These are phyloP conservation scores for Thermophis baileyi DNA, from an alignment of 2,113 vertebrate genomes.

Conservation along the genomic window DNA sequence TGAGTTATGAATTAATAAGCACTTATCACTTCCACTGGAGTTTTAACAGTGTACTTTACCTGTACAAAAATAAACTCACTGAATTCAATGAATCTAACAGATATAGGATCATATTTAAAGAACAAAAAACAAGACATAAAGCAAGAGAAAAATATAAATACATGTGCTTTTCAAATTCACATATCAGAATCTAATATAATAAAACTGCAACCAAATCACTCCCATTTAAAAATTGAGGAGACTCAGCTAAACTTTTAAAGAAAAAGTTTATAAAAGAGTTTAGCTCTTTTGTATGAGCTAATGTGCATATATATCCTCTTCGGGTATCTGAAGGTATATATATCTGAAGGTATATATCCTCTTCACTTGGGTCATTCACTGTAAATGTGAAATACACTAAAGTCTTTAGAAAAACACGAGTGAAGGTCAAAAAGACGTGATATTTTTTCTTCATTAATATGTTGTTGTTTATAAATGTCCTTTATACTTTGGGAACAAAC, in stretches of 20 bases:
- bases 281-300: neutral
- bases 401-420: neutral
- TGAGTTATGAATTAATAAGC: neutral
- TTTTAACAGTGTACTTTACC: neutral
- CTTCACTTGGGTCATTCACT: neutral
- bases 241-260: neutral
- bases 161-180: neutral
- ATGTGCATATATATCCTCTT: neutral
- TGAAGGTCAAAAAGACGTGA: neutral
- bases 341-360: neutral
- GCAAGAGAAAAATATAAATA: neutral
- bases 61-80: neutral
- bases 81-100: neutral
- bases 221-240: neutral
- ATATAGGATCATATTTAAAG: neutral
- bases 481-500: neutral
- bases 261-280: neutral
- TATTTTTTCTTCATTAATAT: constrained; percentile 2
- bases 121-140: neutral
- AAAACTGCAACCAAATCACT: neutral
- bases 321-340: too few species aligned
- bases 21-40: neutral
- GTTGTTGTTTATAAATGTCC: neutral
- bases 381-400: neutral
- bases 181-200: neutral